Base-by-base conservation (phyloP, 2,113 vertebrate species). In the Bos indicus region DNA sequence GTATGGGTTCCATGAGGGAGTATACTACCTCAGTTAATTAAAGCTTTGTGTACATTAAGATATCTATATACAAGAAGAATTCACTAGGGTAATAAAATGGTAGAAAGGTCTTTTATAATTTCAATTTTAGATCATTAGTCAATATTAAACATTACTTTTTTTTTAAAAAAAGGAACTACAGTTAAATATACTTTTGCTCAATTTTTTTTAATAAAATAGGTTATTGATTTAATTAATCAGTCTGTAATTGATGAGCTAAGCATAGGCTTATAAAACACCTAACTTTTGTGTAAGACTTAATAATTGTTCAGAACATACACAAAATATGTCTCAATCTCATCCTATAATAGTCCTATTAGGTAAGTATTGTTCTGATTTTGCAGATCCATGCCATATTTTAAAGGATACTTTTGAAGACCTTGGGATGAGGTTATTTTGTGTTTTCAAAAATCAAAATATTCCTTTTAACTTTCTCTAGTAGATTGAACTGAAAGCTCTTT, bases 121-220 rank as follows among this genome's bases (percentile, higher is more conserved):
- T 36, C 40, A 87, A 93, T 96, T 95, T 95, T 97, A 85, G 13
- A 48, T 92, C n/a, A 78, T 71, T 57, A 96, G 51, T 33, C 33
- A 21, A 52, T 85, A 80, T 46, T 88, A 62, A 71, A 40, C n/a
- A 28, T 84, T 56, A 83, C 51, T 74, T 46, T 33, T 82, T 82
- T n/a, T 83, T 2, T 0, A 83, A 77, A 26, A 0, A 83, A 77
- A 26, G 11, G 26, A 88, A 71, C 7, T 59, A 62, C 26, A 64
- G 15, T 81, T 93, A 85, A 71, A 30, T 95, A 19, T 78, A 11
- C 16, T 54, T 67, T 91, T 88, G 8, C 33, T 88, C 19, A 57
- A 33, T 59, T 13, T 95, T 90, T 86, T n/a, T 54, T 46, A 92
- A 40, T 30, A 94, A 85, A 64, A 91, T 87, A 91, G 14, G 13